Conservation (phyloP, 2,113 vertebrate species). For the Scolopax mira region DNA sequence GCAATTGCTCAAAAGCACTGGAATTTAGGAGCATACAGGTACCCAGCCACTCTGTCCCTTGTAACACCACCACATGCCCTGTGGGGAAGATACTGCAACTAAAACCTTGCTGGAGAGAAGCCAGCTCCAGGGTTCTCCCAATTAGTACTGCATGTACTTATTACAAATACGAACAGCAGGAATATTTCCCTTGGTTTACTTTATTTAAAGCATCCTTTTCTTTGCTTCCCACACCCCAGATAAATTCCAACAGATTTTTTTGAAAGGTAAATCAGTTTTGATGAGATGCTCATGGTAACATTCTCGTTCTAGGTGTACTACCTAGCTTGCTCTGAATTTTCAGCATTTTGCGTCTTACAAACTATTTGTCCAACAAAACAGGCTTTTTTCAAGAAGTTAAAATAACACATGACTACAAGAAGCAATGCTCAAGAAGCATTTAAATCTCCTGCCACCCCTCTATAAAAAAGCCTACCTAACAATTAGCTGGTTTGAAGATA, state of each 20-base stretch:
- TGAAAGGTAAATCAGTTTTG: not conserved
- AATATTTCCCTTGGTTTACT: not conserved
- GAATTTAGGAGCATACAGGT: not conserved
- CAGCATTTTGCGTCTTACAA: not conserved
- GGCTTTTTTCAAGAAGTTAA: not conserved
- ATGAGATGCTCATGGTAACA: not conserved
- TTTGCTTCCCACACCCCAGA: not conserved
- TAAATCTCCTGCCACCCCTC: not conserved
- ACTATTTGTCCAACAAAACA: not conserved
- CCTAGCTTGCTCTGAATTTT: not conserved
- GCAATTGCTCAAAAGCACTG: not conserved
- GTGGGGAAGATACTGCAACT: accelerated
- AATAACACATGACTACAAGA: not conserved
- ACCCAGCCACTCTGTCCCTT: not conserved
- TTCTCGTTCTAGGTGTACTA: not conserved
- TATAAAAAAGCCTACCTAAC: not conserved
- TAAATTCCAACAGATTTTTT: not conserved
- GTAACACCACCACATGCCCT: accelerated
- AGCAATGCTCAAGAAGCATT: not conserved
- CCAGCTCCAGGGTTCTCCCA: not conserved
- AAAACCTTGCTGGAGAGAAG: not conserved
- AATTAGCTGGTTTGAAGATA: not conserved
- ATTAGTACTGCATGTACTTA: not conserved
- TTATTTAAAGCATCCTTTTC: not conserved
- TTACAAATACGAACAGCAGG: not conserved